phyloP scores from a whole-genome alignment of 1,140 invertebrate species.

The Stegodyphus mimosarum region DNA sequence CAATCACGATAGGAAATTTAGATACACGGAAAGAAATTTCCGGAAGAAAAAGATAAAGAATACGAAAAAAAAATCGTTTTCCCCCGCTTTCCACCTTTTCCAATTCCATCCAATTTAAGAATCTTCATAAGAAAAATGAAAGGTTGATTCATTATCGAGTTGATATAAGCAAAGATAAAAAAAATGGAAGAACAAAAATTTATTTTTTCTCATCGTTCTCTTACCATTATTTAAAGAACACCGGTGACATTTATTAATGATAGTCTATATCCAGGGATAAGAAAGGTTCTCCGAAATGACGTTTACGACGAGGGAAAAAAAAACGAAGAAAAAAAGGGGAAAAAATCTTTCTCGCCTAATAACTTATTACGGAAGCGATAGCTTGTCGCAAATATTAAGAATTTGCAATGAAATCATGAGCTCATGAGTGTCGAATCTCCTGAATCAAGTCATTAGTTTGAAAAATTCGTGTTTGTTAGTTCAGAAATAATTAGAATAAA shows the following conservation, averaged over 20 bases:
- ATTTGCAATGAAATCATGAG: too few species aligned
- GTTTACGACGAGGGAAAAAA: too few species aligned
- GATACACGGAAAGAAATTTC: not conserved
- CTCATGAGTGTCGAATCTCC: too few species aligned
- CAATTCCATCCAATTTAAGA: not conserved
- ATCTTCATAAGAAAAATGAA: not conserved
- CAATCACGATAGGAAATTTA: conserved; percentile 16
- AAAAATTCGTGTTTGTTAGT: too few species aligned
- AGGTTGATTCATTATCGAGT: conserved; percentile 33
- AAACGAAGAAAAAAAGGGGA: too few species aligned
- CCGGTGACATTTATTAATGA: conserved; percentile 35
- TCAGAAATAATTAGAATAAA: too few species aligned
- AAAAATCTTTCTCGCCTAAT: not conserved
- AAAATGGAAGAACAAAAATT: not conserved
- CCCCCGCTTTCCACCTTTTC: not conserved
- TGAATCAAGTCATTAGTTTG: too few species aligned
- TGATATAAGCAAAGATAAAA: not conserved
- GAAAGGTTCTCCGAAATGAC: too few species aligned
- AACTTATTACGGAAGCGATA: too few species aligned
- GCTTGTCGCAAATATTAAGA: too few species aligned
- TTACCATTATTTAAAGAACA: conserved; percentile 10
- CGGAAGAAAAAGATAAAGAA: not conserved
- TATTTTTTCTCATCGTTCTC: not conserved
- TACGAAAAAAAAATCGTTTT: not conserved
- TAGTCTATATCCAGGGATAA: too few species aligned